A percentile compares a stretch with the other conserved stretches of the same genome.
These are phyloP conservation scores for Saturnia pavonia DNA, from an alignment of 2,888 invertebrate species.

Conservation along the genomic window DNA sequence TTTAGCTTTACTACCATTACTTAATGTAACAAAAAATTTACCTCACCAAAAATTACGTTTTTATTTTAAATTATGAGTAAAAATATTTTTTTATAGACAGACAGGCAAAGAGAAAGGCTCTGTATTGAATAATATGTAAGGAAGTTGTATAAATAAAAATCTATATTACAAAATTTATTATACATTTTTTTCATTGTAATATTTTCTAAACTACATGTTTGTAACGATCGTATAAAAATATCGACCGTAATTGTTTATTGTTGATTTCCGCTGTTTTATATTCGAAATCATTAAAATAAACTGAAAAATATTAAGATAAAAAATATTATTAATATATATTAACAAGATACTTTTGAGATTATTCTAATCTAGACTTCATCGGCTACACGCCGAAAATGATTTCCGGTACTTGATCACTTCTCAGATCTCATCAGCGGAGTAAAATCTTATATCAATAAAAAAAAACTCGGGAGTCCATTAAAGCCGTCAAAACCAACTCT, in stretches of 20 bases:
- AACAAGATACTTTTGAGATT: not conserved
- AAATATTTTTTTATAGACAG: not conserved
- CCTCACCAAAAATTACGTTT: too few species aligned
- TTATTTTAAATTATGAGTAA: too few species aligned
- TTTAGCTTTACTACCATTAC: too few species aligned
- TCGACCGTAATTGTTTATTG: not conserved
- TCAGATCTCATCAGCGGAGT: not conserved
- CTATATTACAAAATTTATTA: not conserved
- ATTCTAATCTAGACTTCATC: slow-evolving; percentile 9
- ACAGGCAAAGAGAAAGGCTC: not conserved
- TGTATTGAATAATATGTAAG: not conserved
- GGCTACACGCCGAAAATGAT: not conserved
- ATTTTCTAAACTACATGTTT: not conserved
- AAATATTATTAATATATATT: not conserved
- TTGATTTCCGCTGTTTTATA: not conserved
- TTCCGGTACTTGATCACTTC: slow-evolving; percentile 2
- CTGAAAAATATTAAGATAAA: not conserved
- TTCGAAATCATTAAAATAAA: not conserved
- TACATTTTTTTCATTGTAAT: not conserved
- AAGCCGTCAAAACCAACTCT: slow-evolving; percentile 7
- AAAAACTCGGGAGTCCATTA: slow-evolving; percentile 12
- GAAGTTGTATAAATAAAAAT: not conserved
- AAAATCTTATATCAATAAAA: slow-evolving; percentile 8
- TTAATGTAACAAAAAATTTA: too few species aligned
- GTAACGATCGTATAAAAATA: not conserved